A percentile compares a stretch with the other conserved stretches of the same genome.
Evolutionary conservation across 30 jellyfish, hydroid and myxozoan genomes (phyloP).

Genomic region (Phacellophora camtschatica): DNA sequence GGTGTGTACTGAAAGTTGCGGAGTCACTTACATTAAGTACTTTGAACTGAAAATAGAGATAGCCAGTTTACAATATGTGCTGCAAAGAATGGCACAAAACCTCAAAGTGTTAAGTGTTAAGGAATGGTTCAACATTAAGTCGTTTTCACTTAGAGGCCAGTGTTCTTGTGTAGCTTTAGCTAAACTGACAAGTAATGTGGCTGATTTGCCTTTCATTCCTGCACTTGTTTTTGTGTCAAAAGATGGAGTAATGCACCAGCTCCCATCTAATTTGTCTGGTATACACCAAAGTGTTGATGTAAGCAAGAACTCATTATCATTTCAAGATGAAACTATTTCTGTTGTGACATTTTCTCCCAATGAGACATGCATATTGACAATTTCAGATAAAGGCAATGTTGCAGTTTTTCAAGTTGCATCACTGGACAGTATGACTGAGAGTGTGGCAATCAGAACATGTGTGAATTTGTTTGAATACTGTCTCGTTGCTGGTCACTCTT

Average conservation of each 20-base stretch:
- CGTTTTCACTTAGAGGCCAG: conserved; percentile 1
- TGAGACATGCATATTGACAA: conserved; percentile 56
- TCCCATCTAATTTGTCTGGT: conserved; percentile 14
- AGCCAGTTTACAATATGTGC: conserved; percentile 63
- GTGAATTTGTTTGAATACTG: conserved; percentile 68
- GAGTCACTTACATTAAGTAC: conserved; percentile 35
- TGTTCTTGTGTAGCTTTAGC: conserved; percentile 14
- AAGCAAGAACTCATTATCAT: background rate
- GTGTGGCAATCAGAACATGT: conserved; percentile 1
- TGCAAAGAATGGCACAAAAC: conserved; percentile 53
- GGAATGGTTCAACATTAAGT: conserved; percentile 39
- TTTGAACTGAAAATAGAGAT: conserved; percentile 63
- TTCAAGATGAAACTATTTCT: conserved; percentile 23
- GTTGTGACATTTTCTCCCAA: conserved; percentile 61
- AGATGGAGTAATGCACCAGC: conserved; percentile 9
- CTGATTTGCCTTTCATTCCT: conserved; percentile 10
- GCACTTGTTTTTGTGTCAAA: background rate
- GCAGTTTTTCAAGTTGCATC: conserved; percentile 17
- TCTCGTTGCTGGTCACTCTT: conserved; percentile 18
- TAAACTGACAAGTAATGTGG: background rate
- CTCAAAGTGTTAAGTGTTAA: conserved; percentile 19
- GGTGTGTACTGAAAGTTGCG: conserved; percentile 47
- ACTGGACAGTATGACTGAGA: conserved; percentile 9
- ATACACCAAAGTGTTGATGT: too few relatives aligned
- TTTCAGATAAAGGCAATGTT: conserved; percentile 54